These are phyloP conservation scores for Hyalella azteca DNA, from an alignment of 2,888 invertebrate genomes.

Conservation along the genomic window DNA sequence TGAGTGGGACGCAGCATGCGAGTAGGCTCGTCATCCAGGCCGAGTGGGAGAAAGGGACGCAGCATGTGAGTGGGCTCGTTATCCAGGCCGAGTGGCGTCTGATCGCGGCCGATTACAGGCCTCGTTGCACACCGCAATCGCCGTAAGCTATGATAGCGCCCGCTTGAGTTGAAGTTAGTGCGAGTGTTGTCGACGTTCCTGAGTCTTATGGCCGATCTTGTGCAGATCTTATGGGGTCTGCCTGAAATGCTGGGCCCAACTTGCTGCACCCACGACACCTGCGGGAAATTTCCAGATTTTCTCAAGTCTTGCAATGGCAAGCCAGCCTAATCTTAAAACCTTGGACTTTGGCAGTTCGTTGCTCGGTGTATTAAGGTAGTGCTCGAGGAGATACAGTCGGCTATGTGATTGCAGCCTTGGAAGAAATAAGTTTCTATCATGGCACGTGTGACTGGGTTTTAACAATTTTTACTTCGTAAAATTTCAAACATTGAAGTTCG, in stretches of 20 bases:
- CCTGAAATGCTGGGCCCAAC: background rate
- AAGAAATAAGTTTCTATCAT: too few species aligned
- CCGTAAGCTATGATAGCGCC: background rate
- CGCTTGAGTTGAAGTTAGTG: slow-evolving; percentile 27
- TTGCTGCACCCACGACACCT: slow-evolving; percentile 20
- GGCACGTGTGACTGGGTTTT: too few species aligned
- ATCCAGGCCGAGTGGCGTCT: background rate
- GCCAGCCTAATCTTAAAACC: too few species aligned
- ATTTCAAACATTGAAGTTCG: too few species aligned
- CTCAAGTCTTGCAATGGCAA: too few species aligned
- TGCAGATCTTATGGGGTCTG: slow-evolving; percentile 6
- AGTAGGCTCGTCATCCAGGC: too few species aligned
- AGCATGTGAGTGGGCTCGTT: slow-evolving; percentile 4
- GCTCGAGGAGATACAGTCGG: too few species aligned
- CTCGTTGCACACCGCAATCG: slow-evolving; percentile 22
- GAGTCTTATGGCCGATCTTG: slow-evolving; percentile 14
- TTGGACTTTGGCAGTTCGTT: too few species aligned
- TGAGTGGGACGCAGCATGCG: background rate
- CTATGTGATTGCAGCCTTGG: too few species aligned
- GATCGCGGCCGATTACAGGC: slow-evolving; percentile 25
- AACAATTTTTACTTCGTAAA: too few species aligned
- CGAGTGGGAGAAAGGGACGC: background rate
- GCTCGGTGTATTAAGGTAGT: too few species aligned
- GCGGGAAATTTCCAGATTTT: slow-evolving; percentile 22
- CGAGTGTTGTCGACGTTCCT: slow-evolving; percentile 8